These are phyloP conservation scores for Diprion similis DNA, from an alignment of 1,140 invertebrate species.

Conservation along the genomic window DNA sequence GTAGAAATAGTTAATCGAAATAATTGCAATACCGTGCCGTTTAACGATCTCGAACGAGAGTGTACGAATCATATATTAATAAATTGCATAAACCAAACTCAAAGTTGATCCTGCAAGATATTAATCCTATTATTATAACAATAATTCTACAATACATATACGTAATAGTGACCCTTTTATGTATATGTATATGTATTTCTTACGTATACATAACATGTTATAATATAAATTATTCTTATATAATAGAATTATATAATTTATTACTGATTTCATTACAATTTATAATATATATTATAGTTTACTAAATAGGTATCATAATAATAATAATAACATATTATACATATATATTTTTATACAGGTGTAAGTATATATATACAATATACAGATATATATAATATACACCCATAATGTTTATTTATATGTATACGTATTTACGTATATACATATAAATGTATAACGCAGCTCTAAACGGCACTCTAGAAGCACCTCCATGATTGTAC, in stretches of 20 bases:
- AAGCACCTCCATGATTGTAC: slow-evolving; percentile 14
- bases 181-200: no score
- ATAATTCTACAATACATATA: no score
- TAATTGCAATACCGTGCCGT: not conserved
- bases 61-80: not conserved
- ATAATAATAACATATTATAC: no score
- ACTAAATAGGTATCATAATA: not conserved
- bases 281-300: not conserved
- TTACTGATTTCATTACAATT: not conserved
- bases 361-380: no score
- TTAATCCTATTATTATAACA: not conserved
- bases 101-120: not conserved
- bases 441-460: slow-evolving; percentile 2
- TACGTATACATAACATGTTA: not conserved
- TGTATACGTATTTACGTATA: no score
- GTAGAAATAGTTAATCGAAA: no score
- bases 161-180: no score
- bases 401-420: no score
- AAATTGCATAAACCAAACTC: not conserved
- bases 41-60: not conserved
- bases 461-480: slow-evolving; percentile 5
- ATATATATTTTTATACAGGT: no score
- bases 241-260: not conserved
- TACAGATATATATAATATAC: no score
- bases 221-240: not conserved